phyloP scores from a whole-genome alignment of 2,797 vertebrate genomes.

The Zalophus californianus region DNA sequence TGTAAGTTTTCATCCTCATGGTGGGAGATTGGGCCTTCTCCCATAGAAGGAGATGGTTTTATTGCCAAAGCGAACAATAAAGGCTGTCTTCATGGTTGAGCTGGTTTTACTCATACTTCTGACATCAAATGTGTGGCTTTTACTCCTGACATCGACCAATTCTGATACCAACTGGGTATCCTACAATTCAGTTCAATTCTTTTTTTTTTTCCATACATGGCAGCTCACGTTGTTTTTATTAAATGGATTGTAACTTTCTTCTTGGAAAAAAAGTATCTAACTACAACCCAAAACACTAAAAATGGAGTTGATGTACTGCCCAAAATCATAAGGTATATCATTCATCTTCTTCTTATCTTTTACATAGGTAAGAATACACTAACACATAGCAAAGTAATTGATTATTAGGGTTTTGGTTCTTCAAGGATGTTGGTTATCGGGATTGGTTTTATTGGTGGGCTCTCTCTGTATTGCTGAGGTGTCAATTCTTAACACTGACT shows the following conservation, averaged over 20 bases:
- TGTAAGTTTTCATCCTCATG: background rate
- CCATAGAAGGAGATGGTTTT: background rate
- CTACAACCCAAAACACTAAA: constrained; percentile 92
- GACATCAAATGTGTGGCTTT: background rate
- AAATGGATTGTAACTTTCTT: constrained; percentile 99
- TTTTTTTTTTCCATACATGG: constrained; percentile 92
- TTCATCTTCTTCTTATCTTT: background rate
- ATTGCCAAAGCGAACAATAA: background rate
- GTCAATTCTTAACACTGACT: background rate
- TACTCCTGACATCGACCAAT: background rate
- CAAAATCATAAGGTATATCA: constrained; percentile 95
- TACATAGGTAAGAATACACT: background rate
- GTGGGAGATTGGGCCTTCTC: background rate
- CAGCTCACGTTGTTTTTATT: constrained; percentile 98
- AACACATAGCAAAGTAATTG: background rate
- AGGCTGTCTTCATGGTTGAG: background rate
- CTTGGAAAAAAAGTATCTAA: constrained; percentile 98
- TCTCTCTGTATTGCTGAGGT: background rate
- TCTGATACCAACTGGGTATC: background rate
- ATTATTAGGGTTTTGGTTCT: background rate
- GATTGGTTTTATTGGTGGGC: background rate
- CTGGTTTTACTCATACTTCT: background rate
- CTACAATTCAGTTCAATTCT: background rate
- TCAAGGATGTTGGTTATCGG: background rate
- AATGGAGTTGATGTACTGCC: constrained; percentile 96